Conservation (phyloP, 2,113 vertebrate species). For the Cyprinus carpio region DNA sequence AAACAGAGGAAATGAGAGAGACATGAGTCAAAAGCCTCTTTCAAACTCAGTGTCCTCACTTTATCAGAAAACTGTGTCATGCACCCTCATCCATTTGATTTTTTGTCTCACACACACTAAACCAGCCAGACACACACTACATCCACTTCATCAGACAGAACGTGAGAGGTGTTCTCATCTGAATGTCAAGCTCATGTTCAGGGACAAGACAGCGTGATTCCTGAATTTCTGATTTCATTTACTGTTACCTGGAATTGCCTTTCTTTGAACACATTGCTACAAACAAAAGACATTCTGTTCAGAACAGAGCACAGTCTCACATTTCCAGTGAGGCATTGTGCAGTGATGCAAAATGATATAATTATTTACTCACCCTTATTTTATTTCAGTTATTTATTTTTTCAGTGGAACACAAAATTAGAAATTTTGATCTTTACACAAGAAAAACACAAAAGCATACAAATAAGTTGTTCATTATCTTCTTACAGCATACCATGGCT, state of each 20-base stretch:
- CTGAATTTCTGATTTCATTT: conserved; percentile 37
- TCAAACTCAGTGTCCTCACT: conserved; percentile 69
- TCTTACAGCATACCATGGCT: too few relatives aligned
- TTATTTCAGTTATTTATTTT: neutral
- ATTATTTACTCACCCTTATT: neutral
- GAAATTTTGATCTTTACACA: neutral
- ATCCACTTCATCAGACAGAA: conserved; percentile 73
- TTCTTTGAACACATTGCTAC: conserved; percentile 19
- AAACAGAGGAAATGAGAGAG: conserved; percentile 47
- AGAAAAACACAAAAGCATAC: neutral
- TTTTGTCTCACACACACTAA: conserved; percentile 55
- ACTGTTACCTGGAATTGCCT: conserved; percentile 25
- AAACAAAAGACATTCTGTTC: neutral
- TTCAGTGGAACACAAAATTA: neutral
- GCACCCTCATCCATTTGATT: conserved; percentile 61
- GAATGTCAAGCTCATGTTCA: conserved; percentile 68
- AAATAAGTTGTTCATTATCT: too few relatives aligned
- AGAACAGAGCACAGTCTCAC: neutral
- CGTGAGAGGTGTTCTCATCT: conserved; percentile 70
- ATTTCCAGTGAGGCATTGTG: neutral
- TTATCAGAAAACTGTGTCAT: conserved; percentile 73
- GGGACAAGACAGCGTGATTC: conserved; percentile 25
- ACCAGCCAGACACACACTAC: conserved; percentile 62
- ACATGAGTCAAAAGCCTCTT: conserved; percentile 61
- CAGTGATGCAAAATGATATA: neutral